These are phyloP conservation scores for Origma solitaria DNA, from an alignment of 2,113 vertebrate genomes.

Conservation along the genomic window DNA sequence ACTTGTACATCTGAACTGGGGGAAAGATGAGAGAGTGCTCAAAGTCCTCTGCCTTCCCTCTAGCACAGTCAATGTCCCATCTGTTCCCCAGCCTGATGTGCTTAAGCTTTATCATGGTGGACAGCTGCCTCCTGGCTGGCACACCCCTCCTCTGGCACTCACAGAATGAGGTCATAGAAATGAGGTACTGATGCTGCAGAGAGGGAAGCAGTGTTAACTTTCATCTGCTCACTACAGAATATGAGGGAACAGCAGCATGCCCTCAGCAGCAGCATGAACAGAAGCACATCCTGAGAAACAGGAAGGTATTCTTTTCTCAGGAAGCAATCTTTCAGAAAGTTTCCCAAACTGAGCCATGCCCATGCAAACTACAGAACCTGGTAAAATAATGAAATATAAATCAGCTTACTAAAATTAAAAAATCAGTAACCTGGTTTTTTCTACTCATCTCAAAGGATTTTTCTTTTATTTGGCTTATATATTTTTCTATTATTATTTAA, in stretches of 20 bases:
- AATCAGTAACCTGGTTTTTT: background rate
- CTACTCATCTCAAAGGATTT: background rate
- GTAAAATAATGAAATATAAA: background rate
- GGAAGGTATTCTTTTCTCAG: background rate
- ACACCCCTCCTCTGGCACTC: background rate
- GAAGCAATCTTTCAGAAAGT: background rate
- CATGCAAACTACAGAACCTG: background rate
- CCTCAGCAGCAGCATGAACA: background rate
- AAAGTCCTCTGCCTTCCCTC: background rate
- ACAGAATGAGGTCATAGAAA: background rate
- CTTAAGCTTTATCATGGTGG: background rate
- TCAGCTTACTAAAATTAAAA: background rate
- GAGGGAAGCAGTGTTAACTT: background rate
- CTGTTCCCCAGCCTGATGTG: background rate
- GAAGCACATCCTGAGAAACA: background rate
- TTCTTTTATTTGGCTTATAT: background rate
- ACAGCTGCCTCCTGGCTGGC: background rate
- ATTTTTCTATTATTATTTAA: background rate
- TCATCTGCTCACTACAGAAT: background rate
- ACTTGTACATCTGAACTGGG: background rate
- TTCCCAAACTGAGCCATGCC: background rate
- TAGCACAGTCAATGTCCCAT: background rate
- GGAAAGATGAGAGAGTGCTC: background rate
- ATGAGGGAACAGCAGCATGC: background rate
- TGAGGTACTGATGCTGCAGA: background rate